Percentiles rank a stretch among this genome's conserved stretches.
phyloP scores from a whole-genome alignment of 2,797 vertebrate species.

The Oophaga sylvatica region DNA sequence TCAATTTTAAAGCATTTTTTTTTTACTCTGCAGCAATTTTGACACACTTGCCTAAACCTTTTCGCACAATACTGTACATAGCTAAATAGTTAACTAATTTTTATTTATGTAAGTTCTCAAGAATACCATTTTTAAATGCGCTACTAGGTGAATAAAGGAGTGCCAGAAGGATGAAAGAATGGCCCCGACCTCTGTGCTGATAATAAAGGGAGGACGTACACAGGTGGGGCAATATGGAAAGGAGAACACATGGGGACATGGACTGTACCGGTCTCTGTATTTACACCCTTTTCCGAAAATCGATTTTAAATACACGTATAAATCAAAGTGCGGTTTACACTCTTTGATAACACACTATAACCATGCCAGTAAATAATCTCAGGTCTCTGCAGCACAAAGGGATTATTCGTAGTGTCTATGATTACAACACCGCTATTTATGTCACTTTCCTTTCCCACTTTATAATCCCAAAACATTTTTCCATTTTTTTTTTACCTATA shows the following conservation, averaged over 20 bases:
- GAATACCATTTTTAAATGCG: too few species aligned
- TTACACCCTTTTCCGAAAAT: neutral
- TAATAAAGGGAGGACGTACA: neutral
- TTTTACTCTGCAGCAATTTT: too few species aligned
- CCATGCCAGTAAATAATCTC: conserved; percentile 15
- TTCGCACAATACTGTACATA: too few species aligned
- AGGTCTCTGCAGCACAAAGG: conserved; percentile 3
- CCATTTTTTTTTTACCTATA: neutral
- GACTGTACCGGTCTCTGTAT: neutral
- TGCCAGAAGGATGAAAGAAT: too few species aligned
- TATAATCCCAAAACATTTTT: conserved; percentile 27
- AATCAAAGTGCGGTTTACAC: neutral
- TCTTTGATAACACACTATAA: conserved; percentile 1
- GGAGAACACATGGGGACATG: neutral
- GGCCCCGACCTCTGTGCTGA: neutral
- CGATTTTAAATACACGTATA: neutral
- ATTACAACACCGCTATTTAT: conserved; percentile 35
- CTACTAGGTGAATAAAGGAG: neutral
- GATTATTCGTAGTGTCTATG: conserved; percentile 40
- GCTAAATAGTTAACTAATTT: too few species aligned
- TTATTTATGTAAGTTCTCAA: too few species aligned
- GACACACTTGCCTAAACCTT: too few species aligned
- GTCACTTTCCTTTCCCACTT: conserved; percentile 34
- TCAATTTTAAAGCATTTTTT: too few species aligned
- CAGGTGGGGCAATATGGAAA: neutral